Conservation (phyloP, 2,797 vertebrate genomes). For the Neoniphon sammara region DNA sequence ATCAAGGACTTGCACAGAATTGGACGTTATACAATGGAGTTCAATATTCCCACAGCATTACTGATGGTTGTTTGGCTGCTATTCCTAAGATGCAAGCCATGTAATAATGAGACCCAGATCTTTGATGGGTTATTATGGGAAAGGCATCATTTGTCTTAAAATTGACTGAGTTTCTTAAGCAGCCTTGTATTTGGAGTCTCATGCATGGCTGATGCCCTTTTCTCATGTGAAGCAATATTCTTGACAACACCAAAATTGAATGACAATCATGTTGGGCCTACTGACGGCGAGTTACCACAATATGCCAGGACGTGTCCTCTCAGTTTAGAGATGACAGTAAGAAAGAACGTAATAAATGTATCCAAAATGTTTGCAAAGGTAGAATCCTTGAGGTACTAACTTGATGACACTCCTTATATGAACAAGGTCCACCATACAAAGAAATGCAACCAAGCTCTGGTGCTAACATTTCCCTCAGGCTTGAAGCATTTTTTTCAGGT, state of each 20-base stretch:
- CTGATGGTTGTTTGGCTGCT: background rate
- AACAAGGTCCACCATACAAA: slow-evolving; percentile 52
- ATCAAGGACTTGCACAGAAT: slow-evolving; percentile 17
- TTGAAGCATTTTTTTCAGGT: slow-evolving; percentile 37
- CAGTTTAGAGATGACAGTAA: slow-evolving; percentile 39
- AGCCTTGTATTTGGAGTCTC: slow-evolving; percentile 11
- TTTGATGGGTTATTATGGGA: slow-evolving; percentile 11
- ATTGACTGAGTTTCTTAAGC: background rate
- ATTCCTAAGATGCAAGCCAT: background rate
- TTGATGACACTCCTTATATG: slow-evolving; percentile 46
- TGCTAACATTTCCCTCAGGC: slow-evolving; percentile 56
- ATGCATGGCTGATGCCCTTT: background rate
- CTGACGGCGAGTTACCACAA: slow-evolving; percentile 2
- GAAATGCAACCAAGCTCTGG: slow-evolving; percentile 49
- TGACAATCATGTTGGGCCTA: slow-evolving; percentile 16
- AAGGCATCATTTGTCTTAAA: background rate
- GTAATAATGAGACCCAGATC: background rate
- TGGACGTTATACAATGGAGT: slow-evolving; percentile 19
- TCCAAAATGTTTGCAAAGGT: slow-evolving; percentile 69
- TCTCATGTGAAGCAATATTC: slow-evolving; percentile 12
- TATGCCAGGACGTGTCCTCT: slow-evolving; percentile 23
- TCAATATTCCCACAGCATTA: background rate
- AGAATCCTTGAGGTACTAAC: slow-evolving; percentile 76
- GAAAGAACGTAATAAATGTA: slow-evolving; percentile 36
- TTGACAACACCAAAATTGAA: slow-evolving; percentile 21